These are phyloP conservation scores for Auanema freiburgensis DNA, from an alignment of 2,888 invertebrate species.

Conservation along the genomic window DNA sequence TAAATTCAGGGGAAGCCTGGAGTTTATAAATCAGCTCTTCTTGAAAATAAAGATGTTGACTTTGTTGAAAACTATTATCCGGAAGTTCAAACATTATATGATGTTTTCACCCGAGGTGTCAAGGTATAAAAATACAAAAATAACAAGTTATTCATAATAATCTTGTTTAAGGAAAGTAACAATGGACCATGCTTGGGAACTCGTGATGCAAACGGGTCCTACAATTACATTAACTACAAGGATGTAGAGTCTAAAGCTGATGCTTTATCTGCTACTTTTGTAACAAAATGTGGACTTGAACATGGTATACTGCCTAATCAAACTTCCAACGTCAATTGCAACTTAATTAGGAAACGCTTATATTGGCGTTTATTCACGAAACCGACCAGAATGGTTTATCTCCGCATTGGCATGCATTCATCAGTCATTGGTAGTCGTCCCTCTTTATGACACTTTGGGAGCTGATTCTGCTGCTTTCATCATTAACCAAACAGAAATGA, in stretches of 20 bases:
- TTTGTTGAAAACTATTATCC: conserved; percentile 45
- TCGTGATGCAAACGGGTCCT: conserved; percentile 35
- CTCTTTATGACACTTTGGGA: conserved; percentile 92
- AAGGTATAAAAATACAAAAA: conserved; percentile 30
- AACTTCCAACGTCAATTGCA: background rate
- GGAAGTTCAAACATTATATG: conserved; percentile 55
- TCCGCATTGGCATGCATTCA: conserved; percentile 49
- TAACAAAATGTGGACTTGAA: conserved; percentile 42
- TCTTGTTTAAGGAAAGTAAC: conserved; percentile 41
- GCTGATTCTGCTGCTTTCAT: conserved; percentile 84
- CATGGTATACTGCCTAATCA: conserved; percentile 30
- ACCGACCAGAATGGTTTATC: conserved; percentile 78
- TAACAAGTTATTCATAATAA: background rate
- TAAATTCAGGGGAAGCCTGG: conserved; percentile 45
- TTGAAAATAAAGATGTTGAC: conserved; percentile 40
- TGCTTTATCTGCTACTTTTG: conserved; percentile 40
- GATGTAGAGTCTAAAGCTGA: conserved; percentile 44
- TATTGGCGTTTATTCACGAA: conserved; percentile 91
- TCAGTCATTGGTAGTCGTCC: conserved; percentile 80
- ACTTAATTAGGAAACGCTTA: conserved; percentile 67
- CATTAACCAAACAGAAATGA: conserved; percentile 60
- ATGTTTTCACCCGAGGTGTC: conserved; percentile 53
- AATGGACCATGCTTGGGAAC: conserved; percentile 52
- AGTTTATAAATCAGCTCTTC: conserved; percentile 56
- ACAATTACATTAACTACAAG: conserved; percentile 47